These are phyloP conservation scores for Hypocryptadius cinnamomeus DNA, from an alignment of 2,113 vertebrate genomes.

Conservation along the genomic window DNA sequence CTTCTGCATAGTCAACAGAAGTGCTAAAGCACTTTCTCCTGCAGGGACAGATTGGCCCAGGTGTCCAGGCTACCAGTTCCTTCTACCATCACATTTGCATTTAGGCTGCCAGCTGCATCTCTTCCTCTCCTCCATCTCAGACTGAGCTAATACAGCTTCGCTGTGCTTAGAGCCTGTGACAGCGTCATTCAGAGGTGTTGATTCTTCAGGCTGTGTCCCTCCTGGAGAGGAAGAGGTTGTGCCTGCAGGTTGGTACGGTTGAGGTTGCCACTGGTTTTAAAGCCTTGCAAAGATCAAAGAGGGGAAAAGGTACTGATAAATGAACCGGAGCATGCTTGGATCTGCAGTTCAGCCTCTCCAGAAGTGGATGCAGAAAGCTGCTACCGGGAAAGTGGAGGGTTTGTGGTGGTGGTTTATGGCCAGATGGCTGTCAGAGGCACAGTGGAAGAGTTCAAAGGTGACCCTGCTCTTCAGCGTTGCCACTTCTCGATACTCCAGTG, in stretches of 20 bases:
- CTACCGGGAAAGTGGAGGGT: accelerated
- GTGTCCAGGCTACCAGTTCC: not conserved
- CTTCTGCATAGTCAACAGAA: not conserved
- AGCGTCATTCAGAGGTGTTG: not conserved
- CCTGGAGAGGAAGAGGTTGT: not conserved
- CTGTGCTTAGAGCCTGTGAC: not conserved
- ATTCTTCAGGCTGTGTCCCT: not conserved
- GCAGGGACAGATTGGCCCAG: not conserved
- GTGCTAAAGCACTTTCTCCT: not conserved
- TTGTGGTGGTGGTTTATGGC: not conserved
- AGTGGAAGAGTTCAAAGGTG: not conserved
- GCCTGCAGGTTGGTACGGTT: not conserved
- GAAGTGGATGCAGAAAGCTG: not conserved
- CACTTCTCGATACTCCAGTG: accelerated
- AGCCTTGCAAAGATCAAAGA: not conserved
- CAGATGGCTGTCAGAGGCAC: not conserved
- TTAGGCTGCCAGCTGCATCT: not conserved
- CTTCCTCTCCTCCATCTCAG: not conserved
- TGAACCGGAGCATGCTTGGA: not conserved
- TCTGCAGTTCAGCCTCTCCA: not conserved
- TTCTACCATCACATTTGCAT: not conserved
- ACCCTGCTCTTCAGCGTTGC: not conserved
- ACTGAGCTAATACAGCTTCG: not conserved
- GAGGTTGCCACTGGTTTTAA: not conserved
- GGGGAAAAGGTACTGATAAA: not conserved